A percentile compares a stretch with the other conserved stretches of the same genome.
Conservation (phyloP, 2,888 invertebrate species). For the Tachina lurida region DNA sequence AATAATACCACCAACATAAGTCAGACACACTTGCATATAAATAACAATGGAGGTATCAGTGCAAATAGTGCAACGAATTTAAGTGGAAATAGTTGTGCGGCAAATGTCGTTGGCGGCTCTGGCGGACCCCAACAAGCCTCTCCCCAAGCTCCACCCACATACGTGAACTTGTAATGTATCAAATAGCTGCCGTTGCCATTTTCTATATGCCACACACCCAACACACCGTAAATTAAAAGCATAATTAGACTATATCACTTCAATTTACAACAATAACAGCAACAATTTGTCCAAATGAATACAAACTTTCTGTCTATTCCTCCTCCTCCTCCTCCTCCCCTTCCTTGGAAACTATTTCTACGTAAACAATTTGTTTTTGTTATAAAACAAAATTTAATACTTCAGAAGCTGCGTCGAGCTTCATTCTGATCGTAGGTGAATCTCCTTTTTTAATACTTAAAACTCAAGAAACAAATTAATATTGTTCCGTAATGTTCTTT, state of each 20-base stretch:
- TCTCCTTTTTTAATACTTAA: slow-evolving; percentile 26
- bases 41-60: slow-evolving; percentile 48
- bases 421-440: slow-evolving; percentile 57
- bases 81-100: slow-evolving; percentile 55
- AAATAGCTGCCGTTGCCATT: slow-evolving; percentile 32
- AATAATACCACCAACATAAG: slow-evolving; percentile 38
- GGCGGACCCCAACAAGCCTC: slow-evolving; percentile 83
- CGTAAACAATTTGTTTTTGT: slow-evolving; percentile 29
- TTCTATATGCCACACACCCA: slow-evolving; percentile 21
- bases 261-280: slow-evolving; percentile 16
- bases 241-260: slow-evolving; percentile 22
- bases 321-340: background rate
- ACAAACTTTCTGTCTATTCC: slow-evolving; percentile 2
- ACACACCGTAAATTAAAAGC: slow-evolving; percentile 22
- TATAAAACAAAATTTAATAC: slow-evolving; percentile 19
- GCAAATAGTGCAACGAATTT: slow-evolving; percentile 52
- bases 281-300: slow-evolving; percentile 27
- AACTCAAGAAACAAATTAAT: slow-evolving; percentile 40
- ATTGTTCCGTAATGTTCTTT: slow-evolving; percentile 27
- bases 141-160: slow-evolving; percentile 95
- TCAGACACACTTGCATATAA: slow-evolving; percentile 47
- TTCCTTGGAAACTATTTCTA: slow-evolving; percentile 34
- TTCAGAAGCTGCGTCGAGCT: slow-evolving; percentile 38
- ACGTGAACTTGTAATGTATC: slow-evolving; percentile 89
- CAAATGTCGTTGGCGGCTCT: slow-evolving; percentile 66